Evolutionary conservation across 2,113 vertebrate genomes (phyloP).

Genomic region (Thamnaconus septentrionalis): DNA sequence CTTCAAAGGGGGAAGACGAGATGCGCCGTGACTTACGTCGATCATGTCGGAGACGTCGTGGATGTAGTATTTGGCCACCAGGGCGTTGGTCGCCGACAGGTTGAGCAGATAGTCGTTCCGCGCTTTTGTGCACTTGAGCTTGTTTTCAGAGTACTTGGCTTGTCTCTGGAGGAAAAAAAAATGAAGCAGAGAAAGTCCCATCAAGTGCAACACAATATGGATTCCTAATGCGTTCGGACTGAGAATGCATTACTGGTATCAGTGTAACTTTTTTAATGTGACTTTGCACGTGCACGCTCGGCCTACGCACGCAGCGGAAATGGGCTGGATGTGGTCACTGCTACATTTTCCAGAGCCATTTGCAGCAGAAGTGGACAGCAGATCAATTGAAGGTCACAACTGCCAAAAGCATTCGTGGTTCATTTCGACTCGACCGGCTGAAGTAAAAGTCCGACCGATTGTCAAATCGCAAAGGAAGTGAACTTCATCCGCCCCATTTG

Average conservation of each 20-base stretch:
- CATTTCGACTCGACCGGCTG: too few species aligned
- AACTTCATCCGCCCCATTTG: too few species aligned
- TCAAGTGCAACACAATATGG: constrained; percentile 37
- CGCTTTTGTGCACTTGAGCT: constrained; percentile 97
- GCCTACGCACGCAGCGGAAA: neutral
- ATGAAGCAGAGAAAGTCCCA: constrained; percentile 19
- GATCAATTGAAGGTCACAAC: too few species aligned
- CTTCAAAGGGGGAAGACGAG: too few species aligned
- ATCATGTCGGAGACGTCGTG: constrained; percentile 97
- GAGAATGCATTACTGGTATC: constrained; percentile 14
- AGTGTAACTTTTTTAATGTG: constrained; percentile 22
- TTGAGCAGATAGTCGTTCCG: constrained; percentile 96
- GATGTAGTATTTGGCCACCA: constrained; percentile 98
- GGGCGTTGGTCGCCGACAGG: constrained; percentile 90
- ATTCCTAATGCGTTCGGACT: constrained; percentile 36
- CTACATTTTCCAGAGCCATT: constrained; percentile 1
- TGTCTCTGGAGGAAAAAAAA: constrained; percentile 82
- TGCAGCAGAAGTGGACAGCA: neutral
- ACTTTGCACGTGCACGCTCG: neutral
- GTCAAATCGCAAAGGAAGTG: too few species aligned
- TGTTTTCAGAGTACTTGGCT: constrained; percentile 98
- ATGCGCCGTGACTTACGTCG: constrained; percentile 81
- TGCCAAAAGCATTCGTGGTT: too few species aligned
- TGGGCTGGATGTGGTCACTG: neutral
- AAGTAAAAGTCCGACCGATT: too few species aligned